Percentiles rank a stretch among this genome's conserved stretches.
phyloP scores from a whole-genome alignment of 2,888 invertebrate genomes.

The Agriopis aurantiaria region DNA sequence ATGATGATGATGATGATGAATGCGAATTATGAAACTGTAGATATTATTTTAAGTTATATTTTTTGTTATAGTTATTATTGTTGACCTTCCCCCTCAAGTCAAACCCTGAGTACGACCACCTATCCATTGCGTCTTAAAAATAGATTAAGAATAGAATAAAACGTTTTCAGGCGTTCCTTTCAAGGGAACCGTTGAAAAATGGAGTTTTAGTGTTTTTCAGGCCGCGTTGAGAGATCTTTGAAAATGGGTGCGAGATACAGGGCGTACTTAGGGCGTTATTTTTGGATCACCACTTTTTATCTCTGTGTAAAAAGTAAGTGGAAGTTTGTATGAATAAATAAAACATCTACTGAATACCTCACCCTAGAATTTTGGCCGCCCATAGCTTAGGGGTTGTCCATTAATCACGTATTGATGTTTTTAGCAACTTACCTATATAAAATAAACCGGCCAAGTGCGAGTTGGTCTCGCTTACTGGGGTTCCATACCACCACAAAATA shows the following conservation, averaged over 20 bases:
- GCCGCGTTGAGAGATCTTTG: constrained; percentile 36
- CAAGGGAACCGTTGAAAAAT: constrained; percentile 41
- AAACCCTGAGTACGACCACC: constrained; percentile 15
- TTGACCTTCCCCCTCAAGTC: not conserved
- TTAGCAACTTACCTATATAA: no score
- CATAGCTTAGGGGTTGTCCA: no score
- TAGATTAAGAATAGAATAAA: constrained; percentile 37
- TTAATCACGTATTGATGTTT: no score
- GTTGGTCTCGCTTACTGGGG: no score
- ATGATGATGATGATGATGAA: no score
- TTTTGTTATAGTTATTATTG: no score
- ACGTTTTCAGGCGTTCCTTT: constrained; percentile 37
- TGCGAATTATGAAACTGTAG: no score
- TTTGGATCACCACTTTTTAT: constrained; percentile 14
- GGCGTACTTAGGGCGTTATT: constrained; percentile 19
- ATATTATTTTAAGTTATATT: not conserved
- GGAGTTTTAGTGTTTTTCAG: constrained; percentile 39
- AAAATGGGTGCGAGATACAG: constrained; percentile 28
- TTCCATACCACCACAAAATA: no score
- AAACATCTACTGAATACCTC: no score
- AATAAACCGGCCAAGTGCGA: no score
- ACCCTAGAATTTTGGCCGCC: no score
- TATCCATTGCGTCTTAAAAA: constrained; percentile 29
- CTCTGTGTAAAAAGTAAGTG: not conserved
- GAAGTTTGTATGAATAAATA: not conserved